Evolutionary conservation across 2,888 invertebrate genomes (phyloP).

Genomic region (Sesamia inferens): DNA sequence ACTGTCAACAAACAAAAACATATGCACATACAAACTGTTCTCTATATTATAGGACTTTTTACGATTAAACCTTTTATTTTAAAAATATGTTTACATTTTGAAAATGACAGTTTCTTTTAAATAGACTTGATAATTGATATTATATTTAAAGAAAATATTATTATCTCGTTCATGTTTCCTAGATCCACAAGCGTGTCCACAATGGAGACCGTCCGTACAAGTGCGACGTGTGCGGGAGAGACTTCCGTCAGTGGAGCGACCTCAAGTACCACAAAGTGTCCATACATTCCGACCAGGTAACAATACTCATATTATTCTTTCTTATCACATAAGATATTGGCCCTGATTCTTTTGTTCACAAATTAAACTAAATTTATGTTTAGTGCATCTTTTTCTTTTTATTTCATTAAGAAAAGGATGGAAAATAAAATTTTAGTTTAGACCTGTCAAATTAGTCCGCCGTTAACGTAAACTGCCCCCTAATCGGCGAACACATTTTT

Average conservation of each 20-base stretch:
- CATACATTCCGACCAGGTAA: constrained; percentile 92
- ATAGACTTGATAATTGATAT: background rate
- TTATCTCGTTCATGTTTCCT: background rate
- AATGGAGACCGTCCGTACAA: constrained; percentile 96
- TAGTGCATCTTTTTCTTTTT: too few relatives aligned
- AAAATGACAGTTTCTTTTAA: background rate
- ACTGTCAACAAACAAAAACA: too few relatives aligned
- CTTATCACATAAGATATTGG: background rate
- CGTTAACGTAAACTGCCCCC: too few relatives aligned
- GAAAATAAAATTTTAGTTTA: too few relatives aligned
- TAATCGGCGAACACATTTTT: too few relatives aligned
- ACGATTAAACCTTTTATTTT: background rate
- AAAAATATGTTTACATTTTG: background rate
- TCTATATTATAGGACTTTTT: too few relatives aligned
- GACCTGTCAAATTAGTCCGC: too few relatives aligned
- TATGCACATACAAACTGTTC: too few relatives aligned
- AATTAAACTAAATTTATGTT: too few relatives aligned
- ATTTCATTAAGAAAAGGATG: too few relatives aligned
- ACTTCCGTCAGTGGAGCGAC: constrained; percentile 97
- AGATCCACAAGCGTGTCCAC: constrained; percentile 95
- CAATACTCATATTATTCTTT: background rate
- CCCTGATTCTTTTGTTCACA: too few relatives aligned
- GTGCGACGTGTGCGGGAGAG: constrained; percentile 94
- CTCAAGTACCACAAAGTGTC: constrained; percentile 96
- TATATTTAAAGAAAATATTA: background rate